A percentile compares a stretch with the other conserved stretches of the same genome.
These are phyloP conservation scores for Poecile atricapillus DNA, from an alignment of 2,113 vertebrate genomes.

Conservation along the genomic window DNA sequence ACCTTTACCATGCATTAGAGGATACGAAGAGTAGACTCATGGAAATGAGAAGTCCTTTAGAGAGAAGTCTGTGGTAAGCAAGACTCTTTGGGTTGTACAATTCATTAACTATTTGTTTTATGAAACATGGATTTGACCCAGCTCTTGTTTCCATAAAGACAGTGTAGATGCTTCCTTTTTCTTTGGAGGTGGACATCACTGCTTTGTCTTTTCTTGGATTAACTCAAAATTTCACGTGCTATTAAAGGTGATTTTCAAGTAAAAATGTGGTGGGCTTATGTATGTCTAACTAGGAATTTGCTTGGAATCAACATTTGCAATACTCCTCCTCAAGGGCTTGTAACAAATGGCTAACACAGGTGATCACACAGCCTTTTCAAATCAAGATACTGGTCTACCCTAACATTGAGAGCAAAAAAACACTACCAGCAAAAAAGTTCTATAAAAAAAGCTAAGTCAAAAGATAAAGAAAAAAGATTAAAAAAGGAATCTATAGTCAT, in stretches of 20 bases:
- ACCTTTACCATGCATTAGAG: neutral
- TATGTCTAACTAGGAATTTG: neutral
- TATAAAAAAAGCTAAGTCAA: neutral
- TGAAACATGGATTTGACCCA: neutral
- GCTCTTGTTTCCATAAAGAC: neutral
- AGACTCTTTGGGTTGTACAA: neutral
- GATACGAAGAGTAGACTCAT: neutral
- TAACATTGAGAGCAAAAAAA: neutral
- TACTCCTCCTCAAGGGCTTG: neutral
- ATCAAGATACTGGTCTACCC: neutral
- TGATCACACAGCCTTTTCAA: neutral
- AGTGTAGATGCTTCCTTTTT: neutral
- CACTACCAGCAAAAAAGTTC: neutral
- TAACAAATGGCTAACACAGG: neutral
- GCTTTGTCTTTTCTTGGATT: neutral
- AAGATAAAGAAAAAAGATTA: neutral
- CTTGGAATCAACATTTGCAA: neutral
- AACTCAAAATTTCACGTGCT: neutral
- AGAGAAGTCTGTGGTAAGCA: neutral
- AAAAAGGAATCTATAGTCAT: neutral
- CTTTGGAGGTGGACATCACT: neutral
- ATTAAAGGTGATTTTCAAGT: neutral
- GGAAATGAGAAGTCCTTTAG: neutral
- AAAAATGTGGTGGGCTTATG: neutral
- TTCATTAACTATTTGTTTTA: neutral